A percentile compares a stretch with the other conserved stretches of the same genome.
Evolutionary conservation across 2,888 invertebrate genomes (phyloP).

Genomic region (Diarsia brunnea): DNA sequence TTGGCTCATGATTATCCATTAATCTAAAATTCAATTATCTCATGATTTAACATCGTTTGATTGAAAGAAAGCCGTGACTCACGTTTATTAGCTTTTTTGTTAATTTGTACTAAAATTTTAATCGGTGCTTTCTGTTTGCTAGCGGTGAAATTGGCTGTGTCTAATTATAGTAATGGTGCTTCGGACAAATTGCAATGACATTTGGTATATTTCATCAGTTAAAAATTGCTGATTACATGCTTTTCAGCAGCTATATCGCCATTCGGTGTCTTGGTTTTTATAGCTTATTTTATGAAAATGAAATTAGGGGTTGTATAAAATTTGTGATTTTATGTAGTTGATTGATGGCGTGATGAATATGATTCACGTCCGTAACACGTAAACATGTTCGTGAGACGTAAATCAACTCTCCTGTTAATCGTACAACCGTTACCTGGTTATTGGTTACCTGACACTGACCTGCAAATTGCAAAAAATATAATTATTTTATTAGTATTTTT

Average conservation of each 20-base stretch:
- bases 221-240: background rate
- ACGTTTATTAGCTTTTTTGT: constrained; percentile 69
- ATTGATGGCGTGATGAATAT: no score
- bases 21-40: constrained; percentile 86
- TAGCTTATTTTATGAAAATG: no score
- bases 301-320: no score
- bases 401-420: no score
- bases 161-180: constrained; percentile 36
- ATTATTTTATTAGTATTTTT: no score
- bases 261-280: background rate
- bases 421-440: no score
- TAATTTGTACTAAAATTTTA: constrained; percentile 61
- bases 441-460: no score
- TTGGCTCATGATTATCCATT: constrained; percentile 80
- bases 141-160: constrained; percentile 48
- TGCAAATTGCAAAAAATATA: no score
- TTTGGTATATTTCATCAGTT: background rate
- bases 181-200: constrained; percentile 6
- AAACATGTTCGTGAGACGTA: no score
- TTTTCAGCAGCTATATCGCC: background rate
- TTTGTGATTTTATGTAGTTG: no score
- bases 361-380: no score
- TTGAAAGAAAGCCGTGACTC: constrained; percentile 79
- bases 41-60: constrained; percentile 76
- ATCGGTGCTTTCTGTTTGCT: constrained; percentile 60